A percentile compares a stretch with the other conserved stretches of the same genome.
Conservation (phyloP, 30 jellyfish, hydroid and myxozoan species). For the Aurelia aurita complex sp. Pacific region DNA sequence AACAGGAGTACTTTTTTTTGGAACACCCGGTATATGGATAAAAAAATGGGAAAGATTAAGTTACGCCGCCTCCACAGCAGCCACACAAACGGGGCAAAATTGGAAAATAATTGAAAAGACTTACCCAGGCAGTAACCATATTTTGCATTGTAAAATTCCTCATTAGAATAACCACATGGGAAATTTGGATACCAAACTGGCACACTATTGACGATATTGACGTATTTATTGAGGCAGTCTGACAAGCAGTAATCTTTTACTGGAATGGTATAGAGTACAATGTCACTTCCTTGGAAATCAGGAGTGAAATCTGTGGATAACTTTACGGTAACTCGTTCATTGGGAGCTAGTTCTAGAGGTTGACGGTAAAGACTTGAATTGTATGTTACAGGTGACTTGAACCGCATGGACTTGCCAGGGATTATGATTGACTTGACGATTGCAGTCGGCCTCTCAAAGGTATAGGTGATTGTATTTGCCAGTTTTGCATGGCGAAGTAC, state of each 20-base stretch:
- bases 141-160: slow-evolving; percentile 7
- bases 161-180: slow-evolving; percentile 10
- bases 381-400: too few species aligned
- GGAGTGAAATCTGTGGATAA: not conserved
- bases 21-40: too few species aligned
- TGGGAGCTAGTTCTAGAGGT: slow-evolving; percentile 4
- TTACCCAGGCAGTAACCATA: slow-evolving; percentile 52
- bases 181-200: slow-evolving; percentile 22
- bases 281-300: not conserved
- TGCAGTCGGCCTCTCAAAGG: too few species aligned
- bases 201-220: not conserved
- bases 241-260: slow-evolving; percentile 31
- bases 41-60: too few species aligned
- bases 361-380: too few species aligned
- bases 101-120: not conserved
- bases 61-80: too few species aligned
- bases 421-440: too few species aligned
- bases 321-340: not conserved
- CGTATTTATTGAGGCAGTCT: not conserved
- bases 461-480: too few species aligned
- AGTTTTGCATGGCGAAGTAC: too few species aligned
- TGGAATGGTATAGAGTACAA: not conserved
- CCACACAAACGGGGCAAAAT: too few species aligned
- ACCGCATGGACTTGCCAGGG: too few species aligned
- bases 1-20: too few species aligned